Percentiles rank a stretch among this genome's conserved stretches.
phyloP scores from a whole-genome alignment of 1,140 invertebrate species.

The Drosophila lowei region DNA sequence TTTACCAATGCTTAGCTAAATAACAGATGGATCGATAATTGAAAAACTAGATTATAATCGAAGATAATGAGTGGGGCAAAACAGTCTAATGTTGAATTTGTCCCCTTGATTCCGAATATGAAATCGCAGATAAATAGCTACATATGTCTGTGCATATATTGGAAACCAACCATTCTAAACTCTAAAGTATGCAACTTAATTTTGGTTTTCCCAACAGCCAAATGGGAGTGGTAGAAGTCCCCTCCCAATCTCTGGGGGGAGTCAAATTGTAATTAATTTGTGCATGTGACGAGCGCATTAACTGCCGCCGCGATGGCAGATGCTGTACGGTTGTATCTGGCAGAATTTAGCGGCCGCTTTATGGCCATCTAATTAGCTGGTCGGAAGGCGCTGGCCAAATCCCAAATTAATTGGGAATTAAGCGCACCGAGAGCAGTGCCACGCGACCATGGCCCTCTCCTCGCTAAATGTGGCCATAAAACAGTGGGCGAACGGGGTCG shows the following conservation, averaged over 20 bases:
- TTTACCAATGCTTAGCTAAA: too few relatives aligned
- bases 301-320: constrained; percentile 8
- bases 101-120: too few relatives aligned
- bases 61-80: too few relatives aligned
- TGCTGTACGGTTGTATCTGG: not conserved
- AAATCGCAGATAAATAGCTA: too few relatives aligned
- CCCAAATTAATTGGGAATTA: constrained; percentile 80
- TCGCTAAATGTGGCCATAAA: constrained; percentile 52
- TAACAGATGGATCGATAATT: too few relatives aligned
- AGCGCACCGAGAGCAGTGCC: constrained; percentile 28
- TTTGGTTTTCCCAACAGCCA: constrained; percentile 8
- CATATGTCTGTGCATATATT: too few relatives aligned
- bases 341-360: constrained; percentile 42
- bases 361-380: constrained; percentile 55
- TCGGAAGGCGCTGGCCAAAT: constrained; percentile 51
- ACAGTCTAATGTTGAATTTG: too few relatives aligned
- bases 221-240: too few relatives aligned
- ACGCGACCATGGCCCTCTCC: constrained; percentile 6
- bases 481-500: constrained; percentile 10
- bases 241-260: not conserved
- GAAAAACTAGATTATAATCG: too few relatives aligned
- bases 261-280: constrained; percentile 45
- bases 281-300: constrained; percentile 10
- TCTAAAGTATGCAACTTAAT: constrained; percentile 45
- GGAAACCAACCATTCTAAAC: too few relatives aligned